Evolutionary conservation across 2,113 vertebrate species (phyloP).

Genomic region (Apteryx mantelli): DNA sequence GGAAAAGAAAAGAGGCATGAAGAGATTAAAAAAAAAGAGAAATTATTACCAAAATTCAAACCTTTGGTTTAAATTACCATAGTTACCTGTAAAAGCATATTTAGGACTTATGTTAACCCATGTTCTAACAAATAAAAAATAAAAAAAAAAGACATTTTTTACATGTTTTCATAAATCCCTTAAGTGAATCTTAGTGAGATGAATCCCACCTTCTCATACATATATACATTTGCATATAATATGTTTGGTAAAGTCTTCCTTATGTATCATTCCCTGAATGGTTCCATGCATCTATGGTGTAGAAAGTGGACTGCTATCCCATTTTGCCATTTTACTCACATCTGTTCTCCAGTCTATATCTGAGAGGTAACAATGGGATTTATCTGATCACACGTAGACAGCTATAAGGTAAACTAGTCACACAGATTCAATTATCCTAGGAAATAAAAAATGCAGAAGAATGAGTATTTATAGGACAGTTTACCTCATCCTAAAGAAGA

Average conservation of each 20-base stretch:
- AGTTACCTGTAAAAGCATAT: background rate
- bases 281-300: background rate
- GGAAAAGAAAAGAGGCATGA: background rate
- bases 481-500: background rate
- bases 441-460: background rate
- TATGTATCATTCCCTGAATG: background rate
- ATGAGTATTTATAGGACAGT: background rate
- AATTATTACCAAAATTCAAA: background rate
- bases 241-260: background rate
- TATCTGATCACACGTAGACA: background rate
- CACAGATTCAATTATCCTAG: background rate
- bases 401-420: background rate
- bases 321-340: background rate
- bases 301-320: background rate
- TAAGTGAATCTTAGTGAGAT: background rate
- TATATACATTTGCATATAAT: background rate
- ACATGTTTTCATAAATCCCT: background rate
- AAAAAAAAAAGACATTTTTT: too few species aligned
- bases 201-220: background rate
- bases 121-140: background rate
- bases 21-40: background rate
- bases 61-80: background rate
- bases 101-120: background rate
- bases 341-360: background rate
- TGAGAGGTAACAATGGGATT: background rate